These are phyloP conservation scores for Conops quadrifasciatus DNA, from an alignment of 2,888 invertebrate species.

Conservation along the genomic window DNA sequence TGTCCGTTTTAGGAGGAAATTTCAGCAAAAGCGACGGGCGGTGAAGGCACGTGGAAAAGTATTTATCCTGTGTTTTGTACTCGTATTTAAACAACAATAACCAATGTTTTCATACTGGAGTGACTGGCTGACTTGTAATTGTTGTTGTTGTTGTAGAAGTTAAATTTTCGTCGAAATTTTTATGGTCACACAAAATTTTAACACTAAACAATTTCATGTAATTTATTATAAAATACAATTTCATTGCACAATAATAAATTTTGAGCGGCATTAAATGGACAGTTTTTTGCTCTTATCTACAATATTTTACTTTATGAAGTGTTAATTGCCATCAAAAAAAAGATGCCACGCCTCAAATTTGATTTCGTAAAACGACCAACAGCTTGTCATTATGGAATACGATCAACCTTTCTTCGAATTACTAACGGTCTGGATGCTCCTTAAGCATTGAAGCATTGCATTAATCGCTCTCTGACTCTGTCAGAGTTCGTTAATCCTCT, in stretches of 20 bases:
- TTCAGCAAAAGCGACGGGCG: constrained; percentile 56
- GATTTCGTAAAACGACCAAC: background rate
- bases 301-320: too few species aligned
- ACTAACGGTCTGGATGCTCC: background rate
- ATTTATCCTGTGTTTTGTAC: too few species aligned
- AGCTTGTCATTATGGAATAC: background rate
- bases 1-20: constrained; percentile 47
- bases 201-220: too few species aligned
- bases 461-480: background rate
- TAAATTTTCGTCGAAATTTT: background rate
- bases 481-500: background rate
- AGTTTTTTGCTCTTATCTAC: too few species aligned
- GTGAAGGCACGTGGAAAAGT: constrained; percentile 20
- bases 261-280: too few species aligned
- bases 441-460: background rate
- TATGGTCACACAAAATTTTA: background rate
- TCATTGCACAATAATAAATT: too few species aligned
- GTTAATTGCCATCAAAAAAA: too few species aligned
- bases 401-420: constrained; percentile 23
- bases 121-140: too few species aligned
- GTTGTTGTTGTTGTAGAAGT: background rate
- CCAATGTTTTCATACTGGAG: too few species aligned
- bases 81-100: too few species aligned
- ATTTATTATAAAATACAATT: too few species aligned
- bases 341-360: too few species aligned